Evolutionary conservation across 2,113 vertebrate species (phyloP), one percentile per base, ranked within the genome.

Genomic region (Tupaia tana): DNA sequence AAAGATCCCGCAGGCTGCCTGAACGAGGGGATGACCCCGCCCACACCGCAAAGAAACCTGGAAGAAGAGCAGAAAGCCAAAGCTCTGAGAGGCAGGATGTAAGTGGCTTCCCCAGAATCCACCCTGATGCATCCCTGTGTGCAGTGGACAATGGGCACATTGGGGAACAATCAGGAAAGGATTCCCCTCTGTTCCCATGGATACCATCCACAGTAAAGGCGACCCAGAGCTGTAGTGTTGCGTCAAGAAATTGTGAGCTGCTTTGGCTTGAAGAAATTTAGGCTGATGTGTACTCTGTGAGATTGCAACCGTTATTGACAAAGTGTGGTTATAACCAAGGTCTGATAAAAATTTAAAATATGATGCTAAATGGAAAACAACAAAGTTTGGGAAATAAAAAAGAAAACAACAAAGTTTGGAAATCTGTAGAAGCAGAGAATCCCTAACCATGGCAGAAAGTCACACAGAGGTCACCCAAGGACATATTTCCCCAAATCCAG

Each of bases 71-170:
- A 99, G 97, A 99, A 99, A 98, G 99, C 99, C 97, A 99, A 99
- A 98, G 99, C 99, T n/a, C 98, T 99, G 98, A 98, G 99, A 94
- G 99, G 99, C 95, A 99, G 99, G 75, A 99, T 99, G 99, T 99
- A 98, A 99, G 99, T 98, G 84, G 3, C 29, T 20, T 69, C 52
- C 3, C 58, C 18, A 15, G 4, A 61, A 18, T 31, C 25, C 20
- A 67, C 29, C 71, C 58, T 70, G 75, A 69, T 73, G 16, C 14
- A 1, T 7, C 3, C 3, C 0, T 58, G 24, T 22, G 15, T 61
- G 13, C 2, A 4, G 15, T 31, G 3, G 71, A 6, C 20, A 29
- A 9, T 7, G 7, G 25, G 19, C 58, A n/a, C 18, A 19, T 43
- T 43, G 43, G 43, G 43, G 43, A 73, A 56, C 66, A 75, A 43